phyloP scores from a whole-genome alignment of 2,113 vertebrate genomes.

The Tenebrosternarchus preto region DNA sequence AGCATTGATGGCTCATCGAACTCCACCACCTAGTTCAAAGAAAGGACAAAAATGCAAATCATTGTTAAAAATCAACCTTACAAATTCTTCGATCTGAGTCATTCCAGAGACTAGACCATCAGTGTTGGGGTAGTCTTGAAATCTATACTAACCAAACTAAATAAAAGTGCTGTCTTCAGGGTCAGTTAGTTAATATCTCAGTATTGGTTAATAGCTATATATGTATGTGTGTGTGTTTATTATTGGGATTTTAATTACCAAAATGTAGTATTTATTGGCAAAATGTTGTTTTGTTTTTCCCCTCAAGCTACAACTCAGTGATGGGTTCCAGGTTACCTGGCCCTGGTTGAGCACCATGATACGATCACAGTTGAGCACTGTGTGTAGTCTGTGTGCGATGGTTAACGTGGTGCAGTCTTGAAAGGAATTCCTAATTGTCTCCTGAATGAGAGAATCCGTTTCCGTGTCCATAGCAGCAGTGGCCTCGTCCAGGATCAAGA shows the following conservation, averaged over 20 bases:
- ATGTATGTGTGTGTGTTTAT: too few relatives aligned
- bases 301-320: slow-evolving; percentile 26
- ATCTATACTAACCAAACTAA: too few relatives aligned
- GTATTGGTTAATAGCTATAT: too few relatives aligned
- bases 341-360: slow-evolving; percentile 94
- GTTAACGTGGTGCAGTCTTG: slow-evolving; percentile 91
- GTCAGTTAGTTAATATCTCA: too few relatives aligned
- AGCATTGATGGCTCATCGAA: slow-evolving; percentile 88
- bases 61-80: not conserved
- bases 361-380: slow-evolving; percentile 86
- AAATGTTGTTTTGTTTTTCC: not conserved
- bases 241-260: too few relatives aligned
- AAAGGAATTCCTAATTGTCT: slow-evolving; percentile 88
- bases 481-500: slow-evolving; percentile 90
- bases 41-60: slow-evolving; percentile 10
- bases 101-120: not conserved
- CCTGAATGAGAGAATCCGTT: slow-evolving; percentile 89
- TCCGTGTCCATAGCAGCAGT: slow-evolving; percentile 92
- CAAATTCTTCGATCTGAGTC: not conserved
- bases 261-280: not conserved
- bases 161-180: too few relatives aligned
- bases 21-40: slow-evolving; percentile 83
- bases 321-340: slow-evolving; percentile 72
- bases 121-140: not conserved
- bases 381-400: slow-evolving; percentile 89